These are phyloP conservation scores for Melanostigma gelatinosum DNA, from an alignment of 2,113 vertebrate species.

Conservation along the genomic window DNA sequence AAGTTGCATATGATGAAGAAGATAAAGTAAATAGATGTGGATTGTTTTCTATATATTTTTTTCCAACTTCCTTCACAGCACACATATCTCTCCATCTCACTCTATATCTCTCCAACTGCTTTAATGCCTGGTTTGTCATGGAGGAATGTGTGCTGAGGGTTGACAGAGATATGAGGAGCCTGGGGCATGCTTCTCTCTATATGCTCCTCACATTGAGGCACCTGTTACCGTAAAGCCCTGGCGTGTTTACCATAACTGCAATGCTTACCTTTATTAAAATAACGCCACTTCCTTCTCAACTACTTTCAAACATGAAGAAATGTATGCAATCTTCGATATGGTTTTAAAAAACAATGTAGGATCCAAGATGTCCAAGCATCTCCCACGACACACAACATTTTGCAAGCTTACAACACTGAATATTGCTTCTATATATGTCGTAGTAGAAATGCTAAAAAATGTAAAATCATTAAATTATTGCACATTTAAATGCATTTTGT, in stretches of 20 bases:
- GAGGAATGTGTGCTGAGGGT: conserved; percentile 59
- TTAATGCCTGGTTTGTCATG: conserved; percentile 48
- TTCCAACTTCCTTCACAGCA: conserved; percentile 10
- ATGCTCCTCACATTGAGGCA: conserved; percentile 39
- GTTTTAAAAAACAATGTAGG: neutral
- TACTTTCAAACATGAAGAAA: neutral
- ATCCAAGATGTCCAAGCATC: neutral
- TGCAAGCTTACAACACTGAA: neutral
- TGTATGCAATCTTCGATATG: neutral
- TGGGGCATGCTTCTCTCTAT: conserved; percentile 1
- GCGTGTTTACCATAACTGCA: conserved; percentile 1
- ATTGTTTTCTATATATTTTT: conserved; percentile 1
- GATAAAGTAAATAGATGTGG: neutral
- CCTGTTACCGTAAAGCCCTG: conserved; percentile 54
- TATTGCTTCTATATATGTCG: neutral
- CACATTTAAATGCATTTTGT: neutral
- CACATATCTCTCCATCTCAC: conserved; percentile 50
- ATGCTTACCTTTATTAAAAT: neutral
- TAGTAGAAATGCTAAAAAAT: neutral
- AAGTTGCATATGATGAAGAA: neutral
- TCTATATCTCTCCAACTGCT: conserved; percentile 36
- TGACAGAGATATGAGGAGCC: conserved; percentile 57
- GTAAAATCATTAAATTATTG: neutral
- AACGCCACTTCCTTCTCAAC: neutral
- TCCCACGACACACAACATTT: neutral